Conservation (phyloP, 2,113 vertebrate species). For the Silurus meridionalis region DNA sequence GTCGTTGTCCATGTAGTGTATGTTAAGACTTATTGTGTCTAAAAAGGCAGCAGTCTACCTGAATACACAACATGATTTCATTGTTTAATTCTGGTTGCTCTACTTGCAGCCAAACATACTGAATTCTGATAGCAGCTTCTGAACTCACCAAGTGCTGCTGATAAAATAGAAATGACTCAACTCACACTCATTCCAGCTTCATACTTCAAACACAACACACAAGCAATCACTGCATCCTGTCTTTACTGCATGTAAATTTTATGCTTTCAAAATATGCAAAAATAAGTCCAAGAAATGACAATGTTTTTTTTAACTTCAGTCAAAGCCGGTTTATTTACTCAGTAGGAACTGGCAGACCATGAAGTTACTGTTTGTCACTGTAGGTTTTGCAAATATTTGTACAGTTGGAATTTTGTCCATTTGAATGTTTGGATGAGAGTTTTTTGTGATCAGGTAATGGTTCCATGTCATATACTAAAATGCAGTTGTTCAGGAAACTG, state of each 20-base stretch:
- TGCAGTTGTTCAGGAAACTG: background rate
- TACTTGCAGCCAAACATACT: slow-evolving; percentile 25
- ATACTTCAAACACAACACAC: background rate
- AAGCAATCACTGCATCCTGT: background rate
- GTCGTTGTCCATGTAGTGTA: background rate
- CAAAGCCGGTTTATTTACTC: background rate
- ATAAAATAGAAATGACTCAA: slow-evolving; percentile 44
- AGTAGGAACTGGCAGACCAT: background rate
- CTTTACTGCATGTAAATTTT: slow-evolving; percentile 10
- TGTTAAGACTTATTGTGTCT: background rate
- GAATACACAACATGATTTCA: background rate
- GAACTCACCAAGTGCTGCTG: slow-evolving; percentile 34
- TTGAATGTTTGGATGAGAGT: background rate
- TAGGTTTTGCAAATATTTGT: background rate
- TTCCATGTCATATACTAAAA: background rate
- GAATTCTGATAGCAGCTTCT: slow-evolving; percentile 35
- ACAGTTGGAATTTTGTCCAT: background rate
- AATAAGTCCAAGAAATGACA: background rate
- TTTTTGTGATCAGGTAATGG: background rate
- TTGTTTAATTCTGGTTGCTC: slow-evolving; percentile 22
- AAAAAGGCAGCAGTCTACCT: background rate
- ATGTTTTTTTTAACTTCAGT: background rate
- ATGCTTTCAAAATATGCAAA: background rate
- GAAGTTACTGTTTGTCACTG: background rate
- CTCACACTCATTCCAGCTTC: slow-evolving; percentile 28